phyloP scores from a whole-genome alignment of 2,113 vertebrate genomes.

The Neofelis nebulosa region DNA sequence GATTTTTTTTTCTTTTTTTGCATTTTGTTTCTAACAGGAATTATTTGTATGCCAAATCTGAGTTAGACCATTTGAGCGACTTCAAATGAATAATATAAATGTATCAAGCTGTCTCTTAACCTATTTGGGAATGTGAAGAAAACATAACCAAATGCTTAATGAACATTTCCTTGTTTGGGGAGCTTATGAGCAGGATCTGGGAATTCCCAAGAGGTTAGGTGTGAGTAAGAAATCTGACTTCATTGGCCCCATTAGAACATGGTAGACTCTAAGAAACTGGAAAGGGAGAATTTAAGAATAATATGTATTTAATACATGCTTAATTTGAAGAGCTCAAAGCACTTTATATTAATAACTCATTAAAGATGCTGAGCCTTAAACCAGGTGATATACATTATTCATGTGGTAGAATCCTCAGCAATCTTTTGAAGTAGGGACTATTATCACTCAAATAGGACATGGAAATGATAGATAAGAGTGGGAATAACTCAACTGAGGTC shows the following conservation, averaged over 20 bases:
- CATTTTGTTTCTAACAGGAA: neutral
- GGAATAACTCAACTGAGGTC: neutral
- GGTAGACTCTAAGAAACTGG: too few relatives aligned
- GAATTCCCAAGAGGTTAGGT: neutral
- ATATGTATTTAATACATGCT: neutral
- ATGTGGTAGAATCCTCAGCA: neutral
- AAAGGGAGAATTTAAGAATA: neutral
- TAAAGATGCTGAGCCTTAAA: neutral
- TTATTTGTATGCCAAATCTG: neutral
- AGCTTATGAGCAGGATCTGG: neutral
- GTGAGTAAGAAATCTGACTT: neutral
- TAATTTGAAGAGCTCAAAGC: neutral
- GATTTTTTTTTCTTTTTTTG: neutral
- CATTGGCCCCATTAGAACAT: neutral
- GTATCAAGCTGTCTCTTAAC: neutral
- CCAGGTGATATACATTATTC: neutral
- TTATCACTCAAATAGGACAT: neutral
- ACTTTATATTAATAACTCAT: neutral
- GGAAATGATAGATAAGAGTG: neutral
- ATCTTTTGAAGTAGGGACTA: neutral
- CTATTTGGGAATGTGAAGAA: neutral
- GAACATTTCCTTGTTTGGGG: neutral
- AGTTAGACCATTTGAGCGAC: neutral
- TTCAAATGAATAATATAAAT: neutral
- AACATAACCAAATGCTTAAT: neutral